Evolutionary conservation across 2,113 vertebrate species (phyloP).

Genomic region (human (Homo sapiens)): GRCh38 chr2:64462001-64462500

Average conservation of each 20-base stretch:
- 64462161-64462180: background rate
- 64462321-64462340: background rate
- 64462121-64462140: background rate
- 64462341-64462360: background rate
- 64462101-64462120: background rate
- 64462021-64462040: background rate
- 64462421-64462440: background rate
- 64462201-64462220: background rate
- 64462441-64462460: slow-evolving; percentile 2
- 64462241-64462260: background rate
- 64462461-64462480: background rate
- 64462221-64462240: background rate
- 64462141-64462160: slow-evolving; percentile 4
- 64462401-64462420: background rate
- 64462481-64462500: background rate
- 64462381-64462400: background rate
- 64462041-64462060: slow-evolving; percentile 8
- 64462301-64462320: background rate
- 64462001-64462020: background rate
- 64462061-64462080: slow-evolving; percentile 28
- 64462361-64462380: background rate
- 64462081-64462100: slow-evolving; percentile 6
- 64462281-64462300: background rate
- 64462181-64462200: background rate
- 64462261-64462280: background rate